Evolutionary conservation across 2,888 invertebrate species (phyloP).

Genomic region (Drosophila monieri): DNA sequence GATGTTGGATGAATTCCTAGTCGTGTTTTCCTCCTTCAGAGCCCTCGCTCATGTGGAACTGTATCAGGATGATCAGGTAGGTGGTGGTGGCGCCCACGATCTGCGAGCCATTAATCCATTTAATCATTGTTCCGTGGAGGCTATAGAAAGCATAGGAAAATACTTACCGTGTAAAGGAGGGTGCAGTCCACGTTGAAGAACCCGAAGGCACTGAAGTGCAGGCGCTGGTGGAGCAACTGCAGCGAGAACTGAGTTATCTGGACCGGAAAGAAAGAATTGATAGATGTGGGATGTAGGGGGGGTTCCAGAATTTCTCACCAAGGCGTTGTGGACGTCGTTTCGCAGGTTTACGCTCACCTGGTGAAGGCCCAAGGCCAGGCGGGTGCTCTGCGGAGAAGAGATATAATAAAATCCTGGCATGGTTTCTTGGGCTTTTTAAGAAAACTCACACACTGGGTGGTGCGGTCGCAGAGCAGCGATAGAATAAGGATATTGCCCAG

Average conservation of each 20-base stretch:
- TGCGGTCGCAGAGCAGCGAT: conserved; percentile 78
- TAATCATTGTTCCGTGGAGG: background rate
- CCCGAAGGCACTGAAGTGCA: conserved; percentile 84
- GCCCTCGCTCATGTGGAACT: conserved; percentile 82
- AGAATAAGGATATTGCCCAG: conserved; percentile 77
- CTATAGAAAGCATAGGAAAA: background rate
- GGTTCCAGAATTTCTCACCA: conserved; percentile 71
- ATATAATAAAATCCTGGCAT: background rate
- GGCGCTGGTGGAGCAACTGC: conserved; percentile 84
- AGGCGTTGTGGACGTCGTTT: conserved; percentile 82
- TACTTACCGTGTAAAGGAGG: conserved; percentile 84
- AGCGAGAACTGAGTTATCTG: conserved; percentile 85
- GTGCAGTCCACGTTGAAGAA: conserved; percentile 84
- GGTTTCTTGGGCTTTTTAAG: background rate
- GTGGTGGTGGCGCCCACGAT: conserved; percentile 84
- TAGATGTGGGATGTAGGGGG: background rate
- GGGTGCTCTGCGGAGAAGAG: conserved; percentile 81
- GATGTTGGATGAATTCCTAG: too few species aligned
- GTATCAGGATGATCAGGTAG: conserved; percentile 84
- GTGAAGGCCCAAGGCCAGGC: conserved; percentile 83
- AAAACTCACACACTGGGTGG: conserved; percentile 78
- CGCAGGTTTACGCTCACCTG: conserved; percentile 81
- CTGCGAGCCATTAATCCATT: conserved; percentile 63
- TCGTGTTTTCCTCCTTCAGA: background rate
- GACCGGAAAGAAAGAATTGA: background rate